Percentiles rank a stretch among this genome's conserved stretches.
Evolutionary conservation across 2,888 invertebrate species (phyloP).

Genomic region (Lepidochrysops patricia): DNA sequence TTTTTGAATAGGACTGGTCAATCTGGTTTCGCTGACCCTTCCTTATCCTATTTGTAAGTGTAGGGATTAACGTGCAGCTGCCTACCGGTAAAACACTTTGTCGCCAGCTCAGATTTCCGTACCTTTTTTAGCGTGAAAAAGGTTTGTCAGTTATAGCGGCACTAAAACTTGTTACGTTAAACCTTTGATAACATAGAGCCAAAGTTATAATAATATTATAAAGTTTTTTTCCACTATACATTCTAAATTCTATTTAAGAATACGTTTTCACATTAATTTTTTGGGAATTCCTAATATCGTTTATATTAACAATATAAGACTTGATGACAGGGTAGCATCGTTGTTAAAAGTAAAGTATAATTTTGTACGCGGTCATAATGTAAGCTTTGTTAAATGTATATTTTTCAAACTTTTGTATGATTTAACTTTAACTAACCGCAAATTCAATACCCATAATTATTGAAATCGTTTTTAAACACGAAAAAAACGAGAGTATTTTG

Average conservation of each 20-base stretch:
- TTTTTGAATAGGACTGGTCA: slow-evolving; percentile 63
- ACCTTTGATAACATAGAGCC: background rate
- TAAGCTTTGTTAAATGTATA: background rate
- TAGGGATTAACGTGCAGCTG: slow-evolving; percentile 54
- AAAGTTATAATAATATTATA: too few relatives aligned
- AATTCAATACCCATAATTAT: background rate
- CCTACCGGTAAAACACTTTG: slow-evolving; percentile 28
- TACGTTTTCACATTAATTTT: too few relatives aligned
- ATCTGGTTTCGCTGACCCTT: slow-evolving; percentile 70
- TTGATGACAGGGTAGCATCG: background rate
- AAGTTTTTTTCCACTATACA: too few relatives aligned
- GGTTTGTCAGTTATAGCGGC: background rate
- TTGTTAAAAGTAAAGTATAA: background rate
- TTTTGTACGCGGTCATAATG: background rate
- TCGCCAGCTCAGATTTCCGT: slow-evolving; percentile 10
- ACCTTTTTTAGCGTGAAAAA: background rate
- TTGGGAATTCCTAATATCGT: too few relatives aligned
- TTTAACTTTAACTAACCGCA: background rate
- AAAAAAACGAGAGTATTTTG: background rate
- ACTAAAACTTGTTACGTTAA: background rate
- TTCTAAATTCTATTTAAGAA: too few relatives aligned
- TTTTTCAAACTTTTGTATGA: background rate
- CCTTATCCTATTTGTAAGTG: slow-evolving; percentile 52
- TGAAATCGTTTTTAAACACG: background rate
- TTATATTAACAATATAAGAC: background rate